Conservation (phyloP, 2,113 vertebrate genomes). For the Nerophis lumbriciformis region DNA sequence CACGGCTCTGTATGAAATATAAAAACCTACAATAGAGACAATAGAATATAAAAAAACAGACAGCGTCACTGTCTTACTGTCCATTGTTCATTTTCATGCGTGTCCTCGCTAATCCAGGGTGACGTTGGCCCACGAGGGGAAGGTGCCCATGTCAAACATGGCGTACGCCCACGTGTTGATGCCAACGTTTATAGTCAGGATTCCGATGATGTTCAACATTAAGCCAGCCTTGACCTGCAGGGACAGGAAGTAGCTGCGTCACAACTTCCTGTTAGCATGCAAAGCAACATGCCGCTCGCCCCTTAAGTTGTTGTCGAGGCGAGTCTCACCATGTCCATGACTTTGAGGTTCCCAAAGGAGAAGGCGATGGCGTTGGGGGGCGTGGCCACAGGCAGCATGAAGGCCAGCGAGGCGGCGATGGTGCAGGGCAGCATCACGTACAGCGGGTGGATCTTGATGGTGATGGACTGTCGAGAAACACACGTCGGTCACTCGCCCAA, state of each 20-base stretch:
- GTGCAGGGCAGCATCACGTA: conserved; percentile 88
- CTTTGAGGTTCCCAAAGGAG: conserved; percentile 82
- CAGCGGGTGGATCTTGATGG: conserved; percentile 81
- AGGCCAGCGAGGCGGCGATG: conserved; percentile 79
- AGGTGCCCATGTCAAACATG: conserved; percentile 75
- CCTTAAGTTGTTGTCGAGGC: neutral
- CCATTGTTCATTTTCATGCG: neutral
- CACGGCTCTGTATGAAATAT: no score
- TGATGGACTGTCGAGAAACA: conserved; percentile 65
- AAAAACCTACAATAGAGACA: no score
- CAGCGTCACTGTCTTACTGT: neutral
- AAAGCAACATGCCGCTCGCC: neutral
- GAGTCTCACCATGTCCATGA: conserved; percentile 82
- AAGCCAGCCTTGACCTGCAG: conserved; percentile 78
- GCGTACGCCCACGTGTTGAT: conserved; percentile 84
- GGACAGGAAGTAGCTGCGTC: neutral
- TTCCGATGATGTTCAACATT: conserved; percentile 81
- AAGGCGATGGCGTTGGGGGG: conserved; percentile 82
- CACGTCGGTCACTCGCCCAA: neutral
- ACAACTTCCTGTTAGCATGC: no score
- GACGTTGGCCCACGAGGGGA: conserved; percentile 82
- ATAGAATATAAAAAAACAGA: neutral
- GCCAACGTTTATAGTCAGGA: conserved; percentile 76
- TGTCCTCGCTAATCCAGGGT: conserved; percentile 22
- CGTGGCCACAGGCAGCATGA: conserved; percentile 90